Evolutionary conservation across 2,888 invertebrate species (phyloP).

Genomic region (Gibbula magus): DNA sequence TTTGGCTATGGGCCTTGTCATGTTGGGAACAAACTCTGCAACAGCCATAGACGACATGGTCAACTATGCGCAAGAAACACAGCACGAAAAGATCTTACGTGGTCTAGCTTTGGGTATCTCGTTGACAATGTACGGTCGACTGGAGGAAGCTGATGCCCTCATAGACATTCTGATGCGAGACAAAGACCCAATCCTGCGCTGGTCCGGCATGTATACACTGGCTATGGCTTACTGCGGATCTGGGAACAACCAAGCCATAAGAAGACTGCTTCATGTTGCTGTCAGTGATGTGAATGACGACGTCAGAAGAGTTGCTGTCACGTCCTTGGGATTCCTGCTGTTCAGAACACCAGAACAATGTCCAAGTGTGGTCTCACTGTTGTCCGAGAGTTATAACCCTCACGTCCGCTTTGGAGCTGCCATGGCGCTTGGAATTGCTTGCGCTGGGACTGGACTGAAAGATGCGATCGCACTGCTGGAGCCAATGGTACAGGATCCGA

Average conservation of each 20-base stretch:
- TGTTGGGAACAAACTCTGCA: slow-evolving; percentile 90
- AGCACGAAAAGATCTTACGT: slow-evolving; percentile 98
- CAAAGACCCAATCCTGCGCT: slow-evolving; percentile 94
- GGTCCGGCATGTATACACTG: slow-evolving; percentile 98
- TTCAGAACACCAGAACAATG: slow-evolving; percentile 96
- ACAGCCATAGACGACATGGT: slow-evolving; percentile 74
- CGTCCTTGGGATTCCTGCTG: slow-evolving; percentile 97
- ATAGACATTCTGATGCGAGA: slow-evolving; percentile 92
- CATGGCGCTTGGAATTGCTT: slow-evolving; percentile 98
- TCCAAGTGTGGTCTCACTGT: slow-evolving; percentile 95
- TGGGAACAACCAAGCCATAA: slow-evolving; percentile 96
- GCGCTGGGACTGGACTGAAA: slow-evolving; percentile 96
- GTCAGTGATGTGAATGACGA: slow-evolving; percentile 99
- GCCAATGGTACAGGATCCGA: slow-evolving; percentile 98
- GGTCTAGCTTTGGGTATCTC: slow-evolving; percentile 97
- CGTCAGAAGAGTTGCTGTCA: slow-evolving; percentile 97
- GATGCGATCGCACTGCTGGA: slow-evolving; percentile 95
- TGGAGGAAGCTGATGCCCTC: slow-evolving; percentile 96
- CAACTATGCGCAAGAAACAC: slow-evolving; percentile 93
- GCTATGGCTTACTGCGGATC: slow-evolving; percentile 99
- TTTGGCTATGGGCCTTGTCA: slow-evolving; percentile 99
- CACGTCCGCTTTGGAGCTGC: slow-evolving; percentile 99
- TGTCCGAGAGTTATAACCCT: slow-evolving; percentile 99
- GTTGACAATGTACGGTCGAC: slow-evolving; percentile 95
- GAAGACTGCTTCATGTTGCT: slow-evolving; percentile 94